Conservation (phyloP, 30 jellyfish, hydroid and myxozoan species). For the Aurelia aurita region DNA sequence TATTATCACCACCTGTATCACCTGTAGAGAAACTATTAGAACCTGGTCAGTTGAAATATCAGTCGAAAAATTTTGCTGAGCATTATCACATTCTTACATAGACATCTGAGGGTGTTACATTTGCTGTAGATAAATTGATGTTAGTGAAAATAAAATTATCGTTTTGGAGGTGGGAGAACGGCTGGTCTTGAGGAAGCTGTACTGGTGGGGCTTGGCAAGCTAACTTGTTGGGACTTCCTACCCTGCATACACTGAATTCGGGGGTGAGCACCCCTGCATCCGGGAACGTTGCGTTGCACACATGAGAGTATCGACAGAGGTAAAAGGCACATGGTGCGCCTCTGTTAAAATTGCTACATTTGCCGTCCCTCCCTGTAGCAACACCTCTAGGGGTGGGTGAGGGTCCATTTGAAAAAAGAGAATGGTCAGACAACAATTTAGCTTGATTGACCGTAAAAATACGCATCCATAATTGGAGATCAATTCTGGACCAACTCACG, state of each 20-base stretch:
- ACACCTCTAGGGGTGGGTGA: neutral
- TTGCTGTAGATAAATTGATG: neutral
- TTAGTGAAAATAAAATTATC: neutral
- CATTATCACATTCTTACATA: no score
- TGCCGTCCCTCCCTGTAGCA: slow-evolving; percentile 6
- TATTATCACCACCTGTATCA: neutral
- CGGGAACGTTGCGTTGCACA: neutral
- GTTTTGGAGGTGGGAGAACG: no score
- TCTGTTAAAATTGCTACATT: neutral
- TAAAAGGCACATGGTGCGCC: neutral
- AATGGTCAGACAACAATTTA: neutral
- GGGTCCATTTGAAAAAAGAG: neutral
- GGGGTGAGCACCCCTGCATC: neutral
- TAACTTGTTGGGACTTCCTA: neutral
- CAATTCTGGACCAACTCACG: slow-evolving; percentile 1
- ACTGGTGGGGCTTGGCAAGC: neutral
- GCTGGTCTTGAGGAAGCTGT: no score
- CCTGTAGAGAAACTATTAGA: neutral
- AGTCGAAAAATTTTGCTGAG: neutral
- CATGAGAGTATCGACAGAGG: neutral
- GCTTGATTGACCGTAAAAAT: slow-evolving; percentile 1
- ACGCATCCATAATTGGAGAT: neutral
- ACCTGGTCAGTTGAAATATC: neutral
- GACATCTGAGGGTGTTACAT: no score
- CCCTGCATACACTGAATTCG: neutral